Evolutionary conservation across 2,888 invertebrate species (phyloP), one percentile per base, ranked within the genome.

Genomic region (Chrysotoxum bicinctum): DNA sequence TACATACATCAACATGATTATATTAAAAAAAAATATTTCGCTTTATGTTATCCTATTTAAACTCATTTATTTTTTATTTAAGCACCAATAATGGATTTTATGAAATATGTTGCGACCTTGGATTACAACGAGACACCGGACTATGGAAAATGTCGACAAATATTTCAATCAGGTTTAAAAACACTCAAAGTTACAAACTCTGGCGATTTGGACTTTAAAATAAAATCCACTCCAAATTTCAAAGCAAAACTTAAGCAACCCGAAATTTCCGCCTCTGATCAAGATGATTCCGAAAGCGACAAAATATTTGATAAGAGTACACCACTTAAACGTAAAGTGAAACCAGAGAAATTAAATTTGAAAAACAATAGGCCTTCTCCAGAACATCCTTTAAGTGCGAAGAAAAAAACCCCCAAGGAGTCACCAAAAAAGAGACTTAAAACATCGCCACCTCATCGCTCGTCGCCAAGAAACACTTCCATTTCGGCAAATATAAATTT

Each of bases 41-140:
- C 5, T 37, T 14, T 37, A 3, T 37, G n/a, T 43, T 6, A 43
- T 19, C 2, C 9, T 43, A 16, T 9, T 43, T 19, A 43, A 9
- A 43, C 2, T n/a, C 2, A 19, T 4, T 40, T 21, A n/a, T 16
- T 60, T 30, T 35, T 86, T 87, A 26, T 94, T 93, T 77, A 92
- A 95, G 95, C 92, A 68, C 93, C 94, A 19, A 90, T 96, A 1
- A 91, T 92, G 12, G 93, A 94, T 68, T 96, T 94, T 89, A 93
- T 97, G 88, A 94, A 94, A 81, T 94, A 96, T 89, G 93, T 97
- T 4, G 93, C 94, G 60, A 93, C 93, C 45, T 88, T 97, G 88
- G 93, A 95, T 87, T 96, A 95, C 88, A 94, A 96, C 88, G 94
- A 95, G 19, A 91, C 91, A 14, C 97, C 97, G 0, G 94, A 97